Base-by-base conservation (phyloP, 2,113 vertebrate genomes). In the Phoxinus phoxinus region DNA sequence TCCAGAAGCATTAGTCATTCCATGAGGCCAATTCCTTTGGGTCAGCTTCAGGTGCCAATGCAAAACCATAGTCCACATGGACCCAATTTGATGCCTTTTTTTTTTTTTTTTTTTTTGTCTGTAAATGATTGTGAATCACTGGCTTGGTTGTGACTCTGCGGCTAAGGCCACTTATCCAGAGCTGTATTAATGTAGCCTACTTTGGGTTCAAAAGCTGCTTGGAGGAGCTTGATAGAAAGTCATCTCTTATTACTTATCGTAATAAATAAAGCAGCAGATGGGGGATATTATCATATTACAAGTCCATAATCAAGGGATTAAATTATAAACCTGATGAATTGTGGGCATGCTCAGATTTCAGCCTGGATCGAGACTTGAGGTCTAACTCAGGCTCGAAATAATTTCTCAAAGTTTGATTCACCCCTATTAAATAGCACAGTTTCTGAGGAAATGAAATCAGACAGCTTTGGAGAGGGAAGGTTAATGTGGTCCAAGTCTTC, bases 1-100 rank as follows among this genome's bases (percentile, higher is more conserved):
- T 48, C 25, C 58, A n/a, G 48, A 32, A 61, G 67, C 85, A 86
- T 44, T 81, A 56, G 65, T 82, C 87, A 86, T 81, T 88, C 81
- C 58, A 41, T 63, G 19, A 58, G 71, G 69, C 81, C 15, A 46
- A 61, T 74, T 25, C 46, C 80, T 78, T 84, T 84, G 58, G 69
- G 74, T 72, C 58, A 9, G 41, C 59, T 41, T 32, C 13, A 51
- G 85, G 72, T 86, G 81, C 81, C 67, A 75, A 56, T 84, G 87
- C 21, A 46, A 86, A 75, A 67, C 80, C 41, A 67, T 41, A 72
- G 59, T 13, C 87, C 85, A 81, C 87, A 67, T 72, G 58, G 77
- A 75, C 32, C 51, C 76, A 75, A 84, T 84, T 81, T 53, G 17
- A 23, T 11, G 32, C 27, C 7, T 11, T 23, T 56, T 82, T 83